Base-by-base conservation (phyloP, 2,113 vertebrate genomes). In the Apistogramma diplotaenia region DNA sequence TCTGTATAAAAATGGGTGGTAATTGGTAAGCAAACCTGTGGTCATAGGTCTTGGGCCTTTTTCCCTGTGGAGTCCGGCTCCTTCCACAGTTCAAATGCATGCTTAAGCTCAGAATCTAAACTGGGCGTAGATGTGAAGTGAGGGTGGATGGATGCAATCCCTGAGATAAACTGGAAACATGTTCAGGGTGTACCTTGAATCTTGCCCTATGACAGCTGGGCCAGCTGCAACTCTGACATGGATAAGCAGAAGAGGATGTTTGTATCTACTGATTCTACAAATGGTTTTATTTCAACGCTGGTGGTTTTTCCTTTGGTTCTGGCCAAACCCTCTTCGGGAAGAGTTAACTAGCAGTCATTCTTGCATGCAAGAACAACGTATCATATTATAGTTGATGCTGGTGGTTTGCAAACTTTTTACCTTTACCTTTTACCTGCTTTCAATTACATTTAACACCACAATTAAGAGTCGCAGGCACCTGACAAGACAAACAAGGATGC, bases 361-460 rank as follows among this genome's bases (percentile, higher is more conserved):
- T 37, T 11, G 9, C 35, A 37, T 37, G 35, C 9, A 43, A 43
- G 13, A 67, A 18, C 25, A 67, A 67, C 27, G 8, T 46, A 65
- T 43, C 43, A 40, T 43, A 5, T 18, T 1, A 65, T 25, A 43
- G 37, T 37, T 65, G 5, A 3, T 65, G 15, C 8, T 0, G 21
- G 21, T 46, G 37, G 61, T 46, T 57, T 51, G 51, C 5, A 87
- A 62, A 80, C n/a, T 27, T 3, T 78, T 74, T 65, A 53, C 29
- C 40, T 60, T n/a, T n/a, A n/a, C n/a, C n/a, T n/a, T n/a, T n/a
- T n/a, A n/a, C n/a, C n/a, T 1, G 4, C 61, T 67, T 15, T 56
- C 29, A 19, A 25, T 51, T 23, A 58, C 46, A 33, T 21, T 62
- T 25, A 40, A 16, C 11, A 35, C 18, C 6, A 60, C 23, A 33